Percentiles rank a stretch among this genome's conserved stretches.
These are phyloP conservation scores for Arge pagana DNA, from an alignment of 2,888 invertebrate species.

Conservation along the genomic window DNA sequence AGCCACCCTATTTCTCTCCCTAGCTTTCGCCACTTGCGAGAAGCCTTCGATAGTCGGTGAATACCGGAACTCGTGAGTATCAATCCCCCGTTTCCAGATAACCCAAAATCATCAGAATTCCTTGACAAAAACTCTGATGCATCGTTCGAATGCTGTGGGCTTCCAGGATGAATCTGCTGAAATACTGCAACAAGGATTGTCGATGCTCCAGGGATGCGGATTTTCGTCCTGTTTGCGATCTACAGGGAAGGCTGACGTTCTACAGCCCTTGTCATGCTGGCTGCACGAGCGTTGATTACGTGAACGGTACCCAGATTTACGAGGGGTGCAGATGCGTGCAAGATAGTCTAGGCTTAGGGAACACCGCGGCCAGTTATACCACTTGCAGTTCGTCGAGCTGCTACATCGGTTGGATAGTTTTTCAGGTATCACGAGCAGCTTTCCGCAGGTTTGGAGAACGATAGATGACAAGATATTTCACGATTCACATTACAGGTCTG, in stretches of 20 bases:
- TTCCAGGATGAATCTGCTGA: constrained; percentile 49
- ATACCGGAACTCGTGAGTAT: constrained; percentile 53
- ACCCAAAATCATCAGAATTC: background rate
- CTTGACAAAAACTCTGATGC: background rate
- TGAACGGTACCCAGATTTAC: constrained; percentile 60
- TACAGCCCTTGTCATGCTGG: constrained; percentile 79
- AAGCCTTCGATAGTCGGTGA: constrained; percentile 60
- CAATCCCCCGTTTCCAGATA: too few relatives aligned
- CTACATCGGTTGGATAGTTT: constrained; percentile 60
- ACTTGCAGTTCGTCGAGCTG: constrained; percentile 62
- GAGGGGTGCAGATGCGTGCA: constrained; percentile 61
- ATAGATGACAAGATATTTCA: too few relatives aligned
- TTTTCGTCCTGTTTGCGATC: constrained; percentile 70
- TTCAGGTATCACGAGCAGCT: too few relatives aligned
- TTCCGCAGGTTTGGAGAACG: too few relatives aligned
- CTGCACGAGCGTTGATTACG: constrained; percentile 59
- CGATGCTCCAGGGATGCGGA: constrained; percentile 59
- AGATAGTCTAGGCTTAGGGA: constrained; percentile 37
- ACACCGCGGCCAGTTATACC: constrained; percentile 59
- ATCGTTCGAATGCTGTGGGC: background rate
- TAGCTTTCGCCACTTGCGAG: constrained; percentile 60
- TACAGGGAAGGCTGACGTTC: constrained; percentile 62
- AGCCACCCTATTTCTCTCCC: constrained; percentile 57
- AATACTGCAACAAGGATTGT: constrained; percentile 64
- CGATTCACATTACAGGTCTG: constrained; percentile 47